Percentiles rank a stretch among this genome's conserved stretches.
These are phyloP conservation scores for Antitype chi DNA, from an alignment of 2,888 invertebrate species.

Conservation along the genomic window DNA sequence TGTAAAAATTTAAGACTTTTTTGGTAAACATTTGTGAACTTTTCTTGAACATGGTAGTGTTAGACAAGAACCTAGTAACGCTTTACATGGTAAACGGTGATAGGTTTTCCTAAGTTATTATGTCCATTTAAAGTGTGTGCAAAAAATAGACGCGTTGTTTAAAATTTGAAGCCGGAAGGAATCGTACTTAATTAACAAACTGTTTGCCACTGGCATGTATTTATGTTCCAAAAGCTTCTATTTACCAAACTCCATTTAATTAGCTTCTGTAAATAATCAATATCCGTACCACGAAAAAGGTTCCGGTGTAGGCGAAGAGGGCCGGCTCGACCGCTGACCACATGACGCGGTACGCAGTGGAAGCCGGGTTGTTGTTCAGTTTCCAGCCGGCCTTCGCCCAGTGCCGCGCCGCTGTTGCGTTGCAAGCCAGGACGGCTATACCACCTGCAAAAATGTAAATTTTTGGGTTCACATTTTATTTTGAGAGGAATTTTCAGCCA, in stretches of 20 bases:
- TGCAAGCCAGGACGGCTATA: conserved; percentile 85
- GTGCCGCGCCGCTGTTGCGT: conserved; percentile 82
- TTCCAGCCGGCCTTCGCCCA: conserved; percentile 84
- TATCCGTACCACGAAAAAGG: conserved; percentile 82
- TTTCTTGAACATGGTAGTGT: background rate
- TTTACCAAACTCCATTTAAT: conserved; percentile 12
- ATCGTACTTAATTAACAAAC: background rate
- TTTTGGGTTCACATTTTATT: background rate
- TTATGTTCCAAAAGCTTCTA: background rate
- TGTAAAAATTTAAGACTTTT: no score
- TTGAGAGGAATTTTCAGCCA: background rate
- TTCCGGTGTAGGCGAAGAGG: conserved; percentile 85
- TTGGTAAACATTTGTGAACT: background rate
- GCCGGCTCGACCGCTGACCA: conserved; percentile 84
- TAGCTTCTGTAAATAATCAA: conserved; percentile 34
- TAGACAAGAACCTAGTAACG: background rate
- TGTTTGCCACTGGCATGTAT: background rate
- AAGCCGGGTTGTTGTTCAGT: conserved; percentile 84
- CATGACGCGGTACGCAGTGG: conserved; percentile 83
- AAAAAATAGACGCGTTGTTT: background rate
- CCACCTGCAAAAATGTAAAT: conserved; percentile 73
- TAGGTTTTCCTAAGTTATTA: no score
- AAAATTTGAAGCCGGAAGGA: background rate
- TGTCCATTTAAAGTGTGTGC: no score
- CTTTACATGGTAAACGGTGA: background rate